Percentiles rank a stretch among this genome's conserved stretches.
phyloP scores from a whole-genome alignment of 2,797 vertebrate species.

The Poliocrania exsul region DNA sequence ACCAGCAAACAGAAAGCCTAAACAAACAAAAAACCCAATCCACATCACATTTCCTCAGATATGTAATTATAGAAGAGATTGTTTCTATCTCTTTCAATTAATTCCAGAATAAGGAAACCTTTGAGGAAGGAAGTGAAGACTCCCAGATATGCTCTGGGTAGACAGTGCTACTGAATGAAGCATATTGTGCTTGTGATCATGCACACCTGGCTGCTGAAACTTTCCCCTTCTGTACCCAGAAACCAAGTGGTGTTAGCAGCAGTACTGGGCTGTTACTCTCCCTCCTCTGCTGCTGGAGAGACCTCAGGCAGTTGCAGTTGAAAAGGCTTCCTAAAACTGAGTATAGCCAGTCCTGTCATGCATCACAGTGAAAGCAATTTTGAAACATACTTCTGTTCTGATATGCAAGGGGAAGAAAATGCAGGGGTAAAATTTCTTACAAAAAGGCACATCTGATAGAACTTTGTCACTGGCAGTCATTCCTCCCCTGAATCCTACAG shows the following conservation, averaged over 20 bases:
- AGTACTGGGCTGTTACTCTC: rapidly evolving
- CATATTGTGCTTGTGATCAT: rapidly evolving
- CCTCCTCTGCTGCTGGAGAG: rapidly evolving
- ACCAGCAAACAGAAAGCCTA: neutral
- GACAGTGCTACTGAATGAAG: neutral
- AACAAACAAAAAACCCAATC: too few relatives aligned
- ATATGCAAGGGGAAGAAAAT: neutral
- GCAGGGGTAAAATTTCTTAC: neutral
- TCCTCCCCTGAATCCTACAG: rapidly evolving
- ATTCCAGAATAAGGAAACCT: neutral
- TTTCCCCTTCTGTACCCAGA: neutral
- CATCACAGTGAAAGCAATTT: neutral
- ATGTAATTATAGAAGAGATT: neutral
- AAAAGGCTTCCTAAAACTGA: neutral
- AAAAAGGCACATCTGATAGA: neutral
- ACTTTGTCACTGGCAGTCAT: neutral
- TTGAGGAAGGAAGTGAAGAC: neutral
- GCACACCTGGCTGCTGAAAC: neutral
- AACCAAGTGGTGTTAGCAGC: rapidly evolving
- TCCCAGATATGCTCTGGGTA: neutral
- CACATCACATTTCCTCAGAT: neutral
- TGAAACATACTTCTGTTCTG: neutral
- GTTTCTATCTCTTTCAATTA: neutral
- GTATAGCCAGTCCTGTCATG: neutral
- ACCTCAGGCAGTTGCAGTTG: neutral